These are phyloP conservation scores for Bufo gargarizans DNA, from an alignment of 2,113 vertebrate genomes.

Conservation along the genomic window DNA sequence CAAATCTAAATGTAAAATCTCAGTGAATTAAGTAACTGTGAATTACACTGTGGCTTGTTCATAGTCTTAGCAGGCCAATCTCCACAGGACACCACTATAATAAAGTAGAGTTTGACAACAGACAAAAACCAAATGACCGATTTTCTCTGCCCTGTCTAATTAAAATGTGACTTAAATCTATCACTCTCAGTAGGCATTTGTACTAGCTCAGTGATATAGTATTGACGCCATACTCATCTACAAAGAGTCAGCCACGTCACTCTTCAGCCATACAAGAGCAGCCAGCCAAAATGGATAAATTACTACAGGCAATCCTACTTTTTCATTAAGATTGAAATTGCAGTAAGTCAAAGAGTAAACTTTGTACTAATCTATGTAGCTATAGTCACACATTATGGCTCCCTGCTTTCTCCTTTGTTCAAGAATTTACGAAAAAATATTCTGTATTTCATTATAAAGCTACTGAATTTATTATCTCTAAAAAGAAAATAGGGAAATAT, in stretches of 20 bases:
- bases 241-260: background rate
- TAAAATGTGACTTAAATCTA: constrained; percentile 16
- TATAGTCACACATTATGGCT: background rate
- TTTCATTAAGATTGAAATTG: background rate
- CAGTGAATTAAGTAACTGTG: background rate
- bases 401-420: background rate
- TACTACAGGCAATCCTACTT: background rate
- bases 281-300: background rate
- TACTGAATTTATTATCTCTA: background rate
- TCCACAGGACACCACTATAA: constrained; percentile 15
- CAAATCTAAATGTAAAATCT: background rate
- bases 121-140: constrained; percentile 18
- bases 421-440: background rate
- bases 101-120: constrained; percentile 28
- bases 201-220: background rate
- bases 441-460: background rate
- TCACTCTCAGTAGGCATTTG: background rate
- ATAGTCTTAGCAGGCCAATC: background rate
- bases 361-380: background rate
- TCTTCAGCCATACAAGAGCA: background rate
- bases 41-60: background rate
- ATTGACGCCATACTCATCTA: background rate
- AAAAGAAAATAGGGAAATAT: background rate
- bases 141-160: background rate
- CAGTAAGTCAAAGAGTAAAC: background rate